These are phyloP conservation scores for Alectoris magna DNA, from an alignment of 2,797 vertebrate genomes.

Conservation along the genomic window DNA sequence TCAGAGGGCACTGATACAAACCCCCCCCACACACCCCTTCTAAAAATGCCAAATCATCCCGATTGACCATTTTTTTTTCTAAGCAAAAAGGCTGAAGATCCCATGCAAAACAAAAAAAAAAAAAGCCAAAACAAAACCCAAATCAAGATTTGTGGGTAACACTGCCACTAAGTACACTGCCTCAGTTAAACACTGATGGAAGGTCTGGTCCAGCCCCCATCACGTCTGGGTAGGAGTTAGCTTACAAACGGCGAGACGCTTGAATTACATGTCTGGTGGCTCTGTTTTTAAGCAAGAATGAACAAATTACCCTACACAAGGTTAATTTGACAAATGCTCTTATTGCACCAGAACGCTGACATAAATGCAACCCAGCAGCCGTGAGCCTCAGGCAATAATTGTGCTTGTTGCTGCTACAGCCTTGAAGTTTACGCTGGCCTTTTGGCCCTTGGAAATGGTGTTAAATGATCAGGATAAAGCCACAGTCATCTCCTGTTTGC, in stretches of 20 bases:
- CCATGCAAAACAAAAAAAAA: too few species aligned
- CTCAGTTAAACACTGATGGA: neutral
- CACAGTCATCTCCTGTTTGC: neutral
- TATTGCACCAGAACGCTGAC: neutral
- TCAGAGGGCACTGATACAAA: neutral
- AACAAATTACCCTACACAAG: neutral
- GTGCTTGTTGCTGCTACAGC: neutral
- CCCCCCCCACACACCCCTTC: neutral
- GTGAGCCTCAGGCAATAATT: neutral
- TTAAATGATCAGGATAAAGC: neutral
- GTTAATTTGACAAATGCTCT: neutral
- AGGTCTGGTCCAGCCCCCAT: neutral
- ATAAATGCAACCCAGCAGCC: neutral
- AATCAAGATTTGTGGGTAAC: rapidly evolving
- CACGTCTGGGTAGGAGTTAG: neutral
- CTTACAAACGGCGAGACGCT: neutral
- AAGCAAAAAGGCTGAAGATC: neutral
- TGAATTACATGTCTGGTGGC: rapidly evolving
- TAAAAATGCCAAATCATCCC: rapidly evolving
- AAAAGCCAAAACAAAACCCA: too few species aligned
- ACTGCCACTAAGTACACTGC: neutral
- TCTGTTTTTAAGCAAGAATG: neutral
- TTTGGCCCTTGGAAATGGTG: neutral
- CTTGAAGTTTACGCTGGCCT: neutral
- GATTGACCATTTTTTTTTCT: neutral